phyloP scores from a whole-genome alignment of 2,888 invertebrate species.

The Baccha elongata region DNA sequence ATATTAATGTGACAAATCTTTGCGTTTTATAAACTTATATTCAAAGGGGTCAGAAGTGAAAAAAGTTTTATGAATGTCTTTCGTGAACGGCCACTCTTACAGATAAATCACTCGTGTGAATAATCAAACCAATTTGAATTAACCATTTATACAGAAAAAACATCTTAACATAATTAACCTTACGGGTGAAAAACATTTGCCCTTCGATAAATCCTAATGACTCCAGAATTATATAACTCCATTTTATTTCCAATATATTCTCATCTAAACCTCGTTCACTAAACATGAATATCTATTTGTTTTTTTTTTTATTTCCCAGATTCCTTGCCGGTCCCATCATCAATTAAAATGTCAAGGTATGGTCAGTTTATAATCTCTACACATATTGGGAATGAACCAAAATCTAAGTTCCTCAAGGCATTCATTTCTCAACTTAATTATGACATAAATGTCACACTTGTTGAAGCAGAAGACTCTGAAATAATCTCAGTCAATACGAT shows the following conservation, averaged over 20 bases:
- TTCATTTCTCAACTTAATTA: constrained; percentile 40
- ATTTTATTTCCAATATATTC: not conserved
- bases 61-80: too few relatives aligned
- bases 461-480: constrained; percentile 35
- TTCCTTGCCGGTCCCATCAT: constrained; percentile 4
- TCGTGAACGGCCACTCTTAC: too few relatives aligned
- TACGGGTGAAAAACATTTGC: too few relatives aligned
- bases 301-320: constrained; percentile 26
- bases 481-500: constrained; percentile 10
- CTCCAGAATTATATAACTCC: too few relatives aligned
- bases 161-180: too few relatives aligned
- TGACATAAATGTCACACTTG: constrained; percentile 42
- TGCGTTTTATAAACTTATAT: too few relatives aligned
- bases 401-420: constrained; percentile 7
- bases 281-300: not conserved
- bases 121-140: too few relatives aligned
- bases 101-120: too few relatives aligned
- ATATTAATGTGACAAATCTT: too few relatives aligned
- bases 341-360: constrained; percentile 50
- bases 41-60: too few relatives aligned
- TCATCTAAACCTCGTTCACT: not conserved
- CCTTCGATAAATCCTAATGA: too few relatives aligned
- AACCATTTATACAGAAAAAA: too few relatives aligned
- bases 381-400: not conserved
- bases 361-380: constrained; percentile 30